phyloP scores from a whole-genome alignment of 2,888 invertebrate genomes.

The Pachycephus smyrnensis region DNA sequence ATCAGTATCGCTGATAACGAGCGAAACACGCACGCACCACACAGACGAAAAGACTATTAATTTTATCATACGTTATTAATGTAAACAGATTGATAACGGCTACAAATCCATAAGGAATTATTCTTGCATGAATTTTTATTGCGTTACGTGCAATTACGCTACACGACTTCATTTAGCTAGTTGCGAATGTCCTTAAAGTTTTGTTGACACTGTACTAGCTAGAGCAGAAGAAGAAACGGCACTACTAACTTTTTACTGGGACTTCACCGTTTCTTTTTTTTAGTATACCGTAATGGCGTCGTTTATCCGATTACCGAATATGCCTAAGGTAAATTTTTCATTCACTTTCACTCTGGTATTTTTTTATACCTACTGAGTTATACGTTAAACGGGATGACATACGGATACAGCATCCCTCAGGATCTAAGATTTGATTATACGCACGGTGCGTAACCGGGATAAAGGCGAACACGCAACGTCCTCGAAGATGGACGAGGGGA shows the following conservation, averaged over 20 bases:
- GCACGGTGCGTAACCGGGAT: neutral
- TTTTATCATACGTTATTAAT: neutral
- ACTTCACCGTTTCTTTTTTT: neutral
- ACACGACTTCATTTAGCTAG: neutral
- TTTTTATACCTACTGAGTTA: neutral
- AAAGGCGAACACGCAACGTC: neutral
- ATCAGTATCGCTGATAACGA: neutral
- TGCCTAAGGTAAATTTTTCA: neutral
- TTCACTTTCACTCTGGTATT: neutral
- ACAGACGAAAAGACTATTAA: neutral
- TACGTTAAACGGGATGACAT: neutral
- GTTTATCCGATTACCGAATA: neutral
- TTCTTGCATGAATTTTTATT: neutral
- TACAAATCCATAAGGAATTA: neutral
- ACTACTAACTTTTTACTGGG: neutral
- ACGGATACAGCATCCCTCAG: neutral
- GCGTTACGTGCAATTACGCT: neutral
- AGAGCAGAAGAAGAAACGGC: too few species aligned
- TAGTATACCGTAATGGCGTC: neutral
- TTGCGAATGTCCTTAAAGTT: neutral
- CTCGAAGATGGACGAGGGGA: neutral
- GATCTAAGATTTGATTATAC: neutral
- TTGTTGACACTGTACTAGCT: neutral
- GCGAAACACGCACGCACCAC: neutral
- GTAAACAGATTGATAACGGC: neutral